Evolutionary conservation across 2,888 invertebrate species (phyloP).

Genomic region (Minunthozetes semirufus): DNA sequence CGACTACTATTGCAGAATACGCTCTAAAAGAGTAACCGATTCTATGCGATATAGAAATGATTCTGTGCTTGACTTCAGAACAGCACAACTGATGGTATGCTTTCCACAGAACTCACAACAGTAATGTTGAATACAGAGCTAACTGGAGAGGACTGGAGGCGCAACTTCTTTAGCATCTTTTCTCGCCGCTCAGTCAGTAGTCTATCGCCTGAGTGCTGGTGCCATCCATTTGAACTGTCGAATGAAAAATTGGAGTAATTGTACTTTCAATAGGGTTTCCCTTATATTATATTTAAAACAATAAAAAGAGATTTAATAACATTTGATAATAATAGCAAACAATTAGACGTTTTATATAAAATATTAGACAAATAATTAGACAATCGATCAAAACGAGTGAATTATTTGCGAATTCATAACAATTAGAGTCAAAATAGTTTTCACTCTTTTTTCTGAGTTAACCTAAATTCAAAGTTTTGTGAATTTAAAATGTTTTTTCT

Average conservation of each 20-base stretch:
- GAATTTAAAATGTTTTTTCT: not conserved
- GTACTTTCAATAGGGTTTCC: not conserved
- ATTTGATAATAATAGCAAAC: too few relatives aligned
- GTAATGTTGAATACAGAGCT: not conserved
- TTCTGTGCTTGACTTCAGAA: not conserved
- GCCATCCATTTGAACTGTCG: slow-evolving; percentile 10
- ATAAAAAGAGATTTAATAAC: not conserved
- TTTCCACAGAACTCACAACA: not conserved
- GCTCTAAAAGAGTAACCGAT: not conserved
- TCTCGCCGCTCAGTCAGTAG: not conserved
- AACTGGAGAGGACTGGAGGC: slow-evolving; percentile 16
- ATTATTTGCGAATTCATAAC: not conserved
- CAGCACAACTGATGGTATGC: not conserved
- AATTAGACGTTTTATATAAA: not conserved
- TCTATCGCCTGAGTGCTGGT: not conserved
- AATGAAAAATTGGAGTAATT: not conserved
- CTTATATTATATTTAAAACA: not conserved
- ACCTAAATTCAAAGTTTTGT: not conserved
- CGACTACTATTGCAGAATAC: not conserved
- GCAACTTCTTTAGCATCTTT: slow-evolving; percentile 30
- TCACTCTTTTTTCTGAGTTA: not conserved
- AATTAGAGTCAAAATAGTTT: not conserved
- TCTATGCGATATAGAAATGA: not conserved
- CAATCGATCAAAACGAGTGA: not conserved
- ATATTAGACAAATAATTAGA: not conserved